Base-by-base conservation (phyloP, 2,113 vertebrate species). In the Paradoxurus hermaphroditus region DNA sequence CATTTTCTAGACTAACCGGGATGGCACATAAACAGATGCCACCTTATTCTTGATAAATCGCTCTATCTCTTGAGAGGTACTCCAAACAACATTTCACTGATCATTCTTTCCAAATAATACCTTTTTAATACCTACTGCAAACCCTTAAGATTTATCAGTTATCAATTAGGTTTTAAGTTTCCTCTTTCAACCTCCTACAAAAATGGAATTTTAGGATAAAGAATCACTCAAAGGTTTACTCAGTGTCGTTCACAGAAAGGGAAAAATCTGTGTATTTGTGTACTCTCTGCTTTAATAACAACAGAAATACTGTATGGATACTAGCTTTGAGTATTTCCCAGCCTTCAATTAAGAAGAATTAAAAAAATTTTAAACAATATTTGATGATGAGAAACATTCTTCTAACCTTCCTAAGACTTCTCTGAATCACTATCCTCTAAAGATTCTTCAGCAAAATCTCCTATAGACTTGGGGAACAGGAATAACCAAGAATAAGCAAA, bases 361-460 rank as follows among this genome's bases (percentile, higher is more conserved):
- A 83, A 92, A 73, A 63, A 83, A 36, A 34, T 3, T 29, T 23
- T 31, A 36, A 82, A 70, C 93, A 90, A 36, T 51, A 87, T 62
- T 72, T 81, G 79, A 89, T 86, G 39, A 89, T 67, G 31, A 68
- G 34, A 13, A 73, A 88, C 72, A 87, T 79, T 92, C 70, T 94
- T 77, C n/a, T 86, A 81, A 44, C 79, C 49, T 89, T 84, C 49
- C 67, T 94, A 92, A 96, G 59, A 85, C 34, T 89, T 81, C 31
- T 94, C 65, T 94, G 46, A 65, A 94, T 90, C 49, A 95, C 18
- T 94, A 73, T 41, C 63, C 53, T 84, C 75, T 93, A 90, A 88
- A 8, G 25, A 83, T 29, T 94, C 44, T 78, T 25, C 34, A 65
- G 0, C 63, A 73, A 91, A 97, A 96, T 18, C 5, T 72, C 36